Percentiles rank a stretch among this genome's conserved stretches.
phyloP scores from a whole-genome alignment of 2,888 invertebrate genomes.

The Hirudinaria manillensis region DNA sequence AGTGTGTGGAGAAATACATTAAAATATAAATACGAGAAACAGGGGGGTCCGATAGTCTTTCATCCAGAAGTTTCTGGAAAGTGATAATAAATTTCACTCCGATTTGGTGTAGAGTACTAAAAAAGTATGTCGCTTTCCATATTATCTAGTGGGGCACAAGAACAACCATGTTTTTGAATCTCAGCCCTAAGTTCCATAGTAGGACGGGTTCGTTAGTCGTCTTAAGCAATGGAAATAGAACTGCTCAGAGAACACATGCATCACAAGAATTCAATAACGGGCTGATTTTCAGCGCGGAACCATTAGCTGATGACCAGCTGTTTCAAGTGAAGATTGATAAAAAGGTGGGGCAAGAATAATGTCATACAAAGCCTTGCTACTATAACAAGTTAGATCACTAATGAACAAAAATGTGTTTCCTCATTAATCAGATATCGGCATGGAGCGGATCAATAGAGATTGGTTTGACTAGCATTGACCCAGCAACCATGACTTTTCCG shows the following conservation, averaged over 20 bases:
- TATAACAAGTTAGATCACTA: neutral
- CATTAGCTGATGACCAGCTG: constrained; percentile 48
- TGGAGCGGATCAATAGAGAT: constrained; percentile 55
- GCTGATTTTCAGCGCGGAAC: constrained; percentile 50
- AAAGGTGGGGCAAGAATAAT: constrained; percentile 63
- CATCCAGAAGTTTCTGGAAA: no score
- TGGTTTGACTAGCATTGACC: constrained; percentile 78
- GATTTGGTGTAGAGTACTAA: no score
- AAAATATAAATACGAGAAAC: neutral
- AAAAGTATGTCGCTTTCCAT: neutral
- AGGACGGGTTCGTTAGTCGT: constrained; percentile 70
- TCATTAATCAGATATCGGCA: constrained; percentile 47
- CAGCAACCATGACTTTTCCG: constrained; percentile 79
- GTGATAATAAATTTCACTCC: no score
- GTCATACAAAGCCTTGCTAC: neutral
- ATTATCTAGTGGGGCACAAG: neutral
- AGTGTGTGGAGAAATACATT: neutral
- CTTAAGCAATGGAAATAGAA: constrained; percentile 74
- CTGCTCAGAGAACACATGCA: constrained; percentile 55
- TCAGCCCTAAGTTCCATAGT: constrained; percentile 34
- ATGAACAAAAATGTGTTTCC: neutral
- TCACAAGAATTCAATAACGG: constrained; percentile 54
- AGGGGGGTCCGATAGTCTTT: neutral
- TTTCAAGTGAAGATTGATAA: constrained; percentile 62
- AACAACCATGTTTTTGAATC: constrained; percentile 1